Evolutionary conservation across 2,888 invertebrate species (phyloP).

Genomic region (Ophioninae sp.): DNA sequence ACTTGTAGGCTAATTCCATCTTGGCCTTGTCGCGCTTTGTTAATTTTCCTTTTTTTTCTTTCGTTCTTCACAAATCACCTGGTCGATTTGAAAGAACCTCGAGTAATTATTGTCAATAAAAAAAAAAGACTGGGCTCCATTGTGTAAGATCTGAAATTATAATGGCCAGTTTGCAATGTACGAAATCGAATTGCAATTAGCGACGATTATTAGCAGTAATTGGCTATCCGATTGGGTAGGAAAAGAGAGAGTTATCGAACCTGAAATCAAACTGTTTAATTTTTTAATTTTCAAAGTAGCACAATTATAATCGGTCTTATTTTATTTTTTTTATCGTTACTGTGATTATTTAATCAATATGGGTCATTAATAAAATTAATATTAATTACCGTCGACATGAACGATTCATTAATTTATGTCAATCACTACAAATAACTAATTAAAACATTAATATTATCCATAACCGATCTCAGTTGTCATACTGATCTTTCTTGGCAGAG

Average conservation of each 20-base stretch:
- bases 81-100: background rate
- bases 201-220: background rate
- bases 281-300: background rate
- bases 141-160: background rate
- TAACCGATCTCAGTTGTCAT: background rate
- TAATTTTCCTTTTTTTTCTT: conserved; percentile 6
- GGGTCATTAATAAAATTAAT: too few species aligned
- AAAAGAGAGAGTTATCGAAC: background rate
- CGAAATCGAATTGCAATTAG: background rate
- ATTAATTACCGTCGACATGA: too few species aligned
- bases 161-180: background rate
- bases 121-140: background rate
- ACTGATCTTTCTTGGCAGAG: background rate
- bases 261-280: background rate
- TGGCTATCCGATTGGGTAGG: background rate
- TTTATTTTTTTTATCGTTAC: too few species aligned
- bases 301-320: background rate
- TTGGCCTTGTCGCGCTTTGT: conserved; percentile 40
- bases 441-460: too few species aligned
- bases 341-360: too few species aligned
- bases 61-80: background rate
- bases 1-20: conserved; percentile 35
- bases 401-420: too few species aligned
- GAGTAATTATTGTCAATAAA: background rate
- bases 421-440: too few species aligned